Conservation (phyloP, 2,797 vertebrate species). For the Crotalus adamanteus region DNA sequence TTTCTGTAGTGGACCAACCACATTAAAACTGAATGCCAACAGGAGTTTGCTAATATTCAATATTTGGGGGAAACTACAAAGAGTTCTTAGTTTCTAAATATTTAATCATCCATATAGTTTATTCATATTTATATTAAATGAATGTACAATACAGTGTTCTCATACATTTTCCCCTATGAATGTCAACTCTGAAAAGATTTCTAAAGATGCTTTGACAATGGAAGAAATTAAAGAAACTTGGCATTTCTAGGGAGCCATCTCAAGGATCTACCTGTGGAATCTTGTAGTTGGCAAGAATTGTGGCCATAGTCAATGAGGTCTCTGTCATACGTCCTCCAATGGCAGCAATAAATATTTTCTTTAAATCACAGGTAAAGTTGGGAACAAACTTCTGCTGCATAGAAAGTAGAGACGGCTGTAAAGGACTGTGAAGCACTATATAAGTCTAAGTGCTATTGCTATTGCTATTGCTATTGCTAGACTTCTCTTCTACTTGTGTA, state of each 20-base stretch:
- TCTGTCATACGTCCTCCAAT: constrained; percentile 3
- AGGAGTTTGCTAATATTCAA: neutral
- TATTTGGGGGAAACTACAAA: neutral
- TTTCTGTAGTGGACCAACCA: neutral
- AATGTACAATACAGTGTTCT: neutral
- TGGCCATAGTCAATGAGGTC: neutral
- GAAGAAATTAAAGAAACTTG: neutral
- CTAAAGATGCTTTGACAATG: neutral
- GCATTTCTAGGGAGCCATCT: neutral
- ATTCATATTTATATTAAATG: no score
- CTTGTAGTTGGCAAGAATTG: neutral
- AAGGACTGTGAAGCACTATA: no score
- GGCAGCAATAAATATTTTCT: neutral
- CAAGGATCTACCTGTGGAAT: neutral
- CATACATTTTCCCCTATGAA: neutral
- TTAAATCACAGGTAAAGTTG: neutral
- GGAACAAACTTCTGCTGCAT: neutral
- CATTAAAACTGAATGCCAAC: neutral
- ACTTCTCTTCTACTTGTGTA: no score
- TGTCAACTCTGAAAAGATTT: neutral
- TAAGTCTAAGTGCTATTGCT: neutral
- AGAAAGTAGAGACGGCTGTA: neutral
- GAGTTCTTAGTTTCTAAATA: neutral
- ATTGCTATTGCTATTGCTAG: neutral
- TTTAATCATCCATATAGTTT: neutral